These are phyloP conservation scores for Atherinomorus stipes DNA, from an alignment of 2,113 vertebrate species.

Conservation along the genomic window DNA sequence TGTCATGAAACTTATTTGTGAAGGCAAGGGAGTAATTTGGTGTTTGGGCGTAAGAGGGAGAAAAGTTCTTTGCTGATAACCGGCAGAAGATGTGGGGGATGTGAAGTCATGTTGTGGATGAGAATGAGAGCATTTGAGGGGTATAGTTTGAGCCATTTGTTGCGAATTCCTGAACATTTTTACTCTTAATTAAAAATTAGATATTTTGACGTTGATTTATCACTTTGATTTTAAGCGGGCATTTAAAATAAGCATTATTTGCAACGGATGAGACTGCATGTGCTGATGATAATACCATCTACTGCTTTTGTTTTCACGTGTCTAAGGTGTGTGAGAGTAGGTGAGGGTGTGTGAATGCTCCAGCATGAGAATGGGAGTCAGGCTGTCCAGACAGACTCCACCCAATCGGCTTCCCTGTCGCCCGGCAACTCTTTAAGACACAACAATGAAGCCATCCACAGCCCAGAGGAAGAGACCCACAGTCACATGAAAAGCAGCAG, in stretches of 20 bases:
- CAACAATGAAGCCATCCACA: conserved; percentile 71
- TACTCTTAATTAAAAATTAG: too few species aligned
- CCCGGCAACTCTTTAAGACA: conserved; percentile 63
- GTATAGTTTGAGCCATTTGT: too few species aligned
- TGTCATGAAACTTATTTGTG: conserved; percentile 3
- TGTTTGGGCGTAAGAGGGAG: background rate
- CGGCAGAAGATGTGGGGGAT: background rate
- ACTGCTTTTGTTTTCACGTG: conserved; percentile 49
- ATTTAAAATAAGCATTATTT: background rate
- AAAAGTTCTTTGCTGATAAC: background rate
- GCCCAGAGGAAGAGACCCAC: conserved; percentile 31
- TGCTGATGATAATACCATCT: conserved; percentile 3
- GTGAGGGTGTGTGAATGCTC: conserved; percentile 45
- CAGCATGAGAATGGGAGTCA: conserved; percentile 44
- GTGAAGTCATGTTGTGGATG: background rate
- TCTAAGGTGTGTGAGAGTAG: conserved; percentile 48
- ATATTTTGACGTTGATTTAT: background rate
- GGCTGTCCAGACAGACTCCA: conserved; percentile 74
- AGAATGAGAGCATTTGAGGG: background rate
- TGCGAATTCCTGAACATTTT: background rate
- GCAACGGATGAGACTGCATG: conserved; percentile 1
- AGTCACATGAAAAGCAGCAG: conserved; percentile 63
- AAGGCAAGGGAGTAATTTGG: background rate
- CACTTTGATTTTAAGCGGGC: background rate
- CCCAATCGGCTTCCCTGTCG: conserved; percentile 71